Evolutionary conservation across 2,797 vertebrate genomes (phyloP).

Genomic region (Anabacerthia variegaticeps): DNA sequence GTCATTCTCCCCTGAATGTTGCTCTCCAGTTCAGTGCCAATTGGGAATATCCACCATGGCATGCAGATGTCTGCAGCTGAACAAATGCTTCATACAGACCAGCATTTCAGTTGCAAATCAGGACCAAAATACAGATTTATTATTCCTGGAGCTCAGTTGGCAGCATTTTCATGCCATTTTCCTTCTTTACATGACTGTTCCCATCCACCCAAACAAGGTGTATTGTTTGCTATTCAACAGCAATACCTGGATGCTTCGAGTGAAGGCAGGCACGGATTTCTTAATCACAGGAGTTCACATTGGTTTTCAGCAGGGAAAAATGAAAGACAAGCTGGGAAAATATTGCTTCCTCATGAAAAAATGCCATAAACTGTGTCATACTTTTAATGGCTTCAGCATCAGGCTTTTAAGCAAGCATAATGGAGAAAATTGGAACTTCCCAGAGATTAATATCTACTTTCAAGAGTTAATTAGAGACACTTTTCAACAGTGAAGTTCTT

Average conservation of each 20-base stretch:
- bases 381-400: neutral
- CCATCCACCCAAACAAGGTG: neutral
- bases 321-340: neutral
- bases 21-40: neutral
- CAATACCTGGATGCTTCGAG: neutral
- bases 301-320: neutral
- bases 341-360: neutral
- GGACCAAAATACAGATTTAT: neutral
- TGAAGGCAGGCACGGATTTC: neutral
- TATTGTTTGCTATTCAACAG: neutral
- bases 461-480: neutral
- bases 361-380: neutral
- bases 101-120: neutral
- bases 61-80: neutral
- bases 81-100: neutral
- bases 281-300: neutral
- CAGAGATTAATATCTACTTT: neutral
- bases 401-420: neutral
- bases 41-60: neutral
- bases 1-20: neutral
- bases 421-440: neutral
- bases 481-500: neutral
- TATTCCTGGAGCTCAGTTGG: neutral
- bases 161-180: neutral
- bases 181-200: neutral